Evolutionary conservation across 2,888 invertebrate genomes (phyloP), one percentile per base, ranked within the genome.

Genomic region (Micropterix aruncella): DNA sequence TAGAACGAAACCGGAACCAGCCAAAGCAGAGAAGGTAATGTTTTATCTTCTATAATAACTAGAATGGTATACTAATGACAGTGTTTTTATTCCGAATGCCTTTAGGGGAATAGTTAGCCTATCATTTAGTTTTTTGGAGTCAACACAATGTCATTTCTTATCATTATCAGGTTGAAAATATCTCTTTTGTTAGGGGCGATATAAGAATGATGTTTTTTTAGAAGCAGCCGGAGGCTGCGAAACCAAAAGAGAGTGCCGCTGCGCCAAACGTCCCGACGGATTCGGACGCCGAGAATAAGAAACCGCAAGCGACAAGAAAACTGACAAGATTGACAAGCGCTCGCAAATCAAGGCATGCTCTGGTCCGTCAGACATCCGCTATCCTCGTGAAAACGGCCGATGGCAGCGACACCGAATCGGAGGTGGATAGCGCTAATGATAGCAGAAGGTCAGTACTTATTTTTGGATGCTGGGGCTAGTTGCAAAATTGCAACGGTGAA

Each of bases 271-370:
- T 5, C 12, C 27, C 27, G n/a, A 60, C 59, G 4, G 66, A 66
- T 36, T 57, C 61, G 1, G 62, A 62, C 3, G 56, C 52, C 3
- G 61, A 60, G 3, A 52, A 53, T 12, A 53, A 54, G 5, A 60
- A 60, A 41, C 55, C 47, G 4, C 42, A 61, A 0, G 66, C 66
- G 54, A 74, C 79, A 0, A 65, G 83, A 16, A 85, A 85, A 55
- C 60, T 79, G 17, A 84, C 85, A 0, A 65, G 85, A 7, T 83
- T 83, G 0, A 66, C 82, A 0, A 81, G 79, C 41, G 79, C 80
- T 3, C 65, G 83, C 1, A 80, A 79, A 45, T 79, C 80, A 0
- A 73, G 80, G 47, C 74, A 79, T 53, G 73, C 79, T 1, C 65
- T 75, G 0, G 70, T 72, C 0, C 73, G 79, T 52, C 64, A 64